These are phyloP conservation scores for Meloidogyne exigua DNA, from an alignment of 1,140 invertebrate species.

Conservation along the genomic window DNA sequence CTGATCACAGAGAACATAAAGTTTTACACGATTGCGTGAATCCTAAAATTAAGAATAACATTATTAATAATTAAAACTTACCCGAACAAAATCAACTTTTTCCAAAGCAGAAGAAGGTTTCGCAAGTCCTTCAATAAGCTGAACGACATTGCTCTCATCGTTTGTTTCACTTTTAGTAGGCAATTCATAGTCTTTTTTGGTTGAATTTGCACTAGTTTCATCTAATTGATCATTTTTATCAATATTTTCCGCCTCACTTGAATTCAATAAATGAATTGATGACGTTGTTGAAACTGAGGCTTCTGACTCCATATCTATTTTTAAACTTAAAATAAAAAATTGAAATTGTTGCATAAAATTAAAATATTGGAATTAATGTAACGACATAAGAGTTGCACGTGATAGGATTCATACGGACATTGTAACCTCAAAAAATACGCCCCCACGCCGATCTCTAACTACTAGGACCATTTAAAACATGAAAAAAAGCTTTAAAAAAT, in stretches of 20 bases:
- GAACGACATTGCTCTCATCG: background rate
- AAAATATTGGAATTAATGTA: too few species aligned
- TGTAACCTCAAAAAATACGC: too few species aligned
- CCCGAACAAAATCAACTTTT: slow-evolving; percentile 36
- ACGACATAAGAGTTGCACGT: too few species aligned
- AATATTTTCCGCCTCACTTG: background rate
- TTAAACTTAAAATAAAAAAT: background rate
- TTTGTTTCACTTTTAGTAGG: background rate
- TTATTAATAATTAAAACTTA: slow-evolving; percentile 27
- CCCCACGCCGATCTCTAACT: too few species aligned
- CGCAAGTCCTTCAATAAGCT: slow-evolving; percentile 4
- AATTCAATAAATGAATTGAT: background rate
- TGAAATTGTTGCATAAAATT: too few species aligned
- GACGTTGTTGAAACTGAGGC: background rate
- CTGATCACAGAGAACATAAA: slow-evolving; percentile 62
- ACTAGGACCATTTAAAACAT: too few species aligned
- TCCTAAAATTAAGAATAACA: slow-evolving; percentile 24
- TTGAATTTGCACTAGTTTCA: background rate
- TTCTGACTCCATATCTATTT: background rate
- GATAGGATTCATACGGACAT: too few species aligned
- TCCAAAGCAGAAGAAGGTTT: slow-evolving; percentile 27
- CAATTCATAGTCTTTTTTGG: background rate
- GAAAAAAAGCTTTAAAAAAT: too few species aligned
- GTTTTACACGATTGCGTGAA: slow-evolving; percentile 56
- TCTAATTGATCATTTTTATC: background rate